Evolutionary conservation across 2,113 vertebrate genomes (phyloP).

Genomic region (Cyrtonyx montezumae): DNA sequence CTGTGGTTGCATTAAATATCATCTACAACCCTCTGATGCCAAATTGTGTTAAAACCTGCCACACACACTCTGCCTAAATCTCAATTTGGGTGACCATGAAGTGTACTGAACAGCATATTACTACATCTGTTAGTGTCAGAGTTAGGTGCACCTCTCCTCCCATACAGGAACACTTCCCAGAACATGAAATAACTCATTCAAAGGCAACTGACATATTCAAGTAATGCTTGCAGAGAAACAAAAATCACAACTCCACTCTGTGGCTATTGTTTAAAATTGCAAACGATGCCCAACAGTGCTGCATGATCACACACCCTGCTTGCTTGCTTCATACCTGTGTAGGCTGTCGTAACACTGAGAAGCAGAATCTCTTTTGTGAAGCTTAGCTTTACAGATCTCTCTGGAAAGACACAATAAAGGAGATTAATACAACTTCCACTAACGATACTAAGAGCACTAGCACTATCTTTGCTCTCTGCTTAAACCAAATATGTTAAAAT

Average conservation of each 20-base stretch:
- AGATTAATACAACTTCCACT: not conserved
- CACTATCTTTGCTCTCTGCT: not conserved
- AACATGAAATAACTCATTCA: not conserved
- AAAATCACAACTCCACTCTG: not conserved
- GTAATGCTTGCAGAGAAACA: not conserved
- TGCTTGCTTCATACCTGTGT: slow-evolving; percentile 84
- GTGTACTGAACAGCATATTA: not conserved
- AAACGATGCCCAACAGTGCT: not conserved
- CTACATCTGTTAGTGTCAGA: not conserved
- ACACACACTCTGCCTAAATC: not conserved
- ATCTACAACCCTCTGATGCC: not conserved
- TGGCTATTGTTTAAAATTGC: not conserved
- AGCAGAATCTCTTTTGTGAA: slow-evolving; percentile 93
- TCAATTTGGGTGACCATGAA: not conserved
- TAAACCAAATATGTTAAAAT: not conserved
- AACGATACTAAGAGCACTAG: not conserved
- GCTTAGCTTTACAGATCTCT: slow-evolving; percentile 86
- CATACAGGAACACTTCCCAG: not conserved
- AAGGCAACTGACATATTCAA: not conserved
- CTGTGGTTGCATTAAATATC: not conserved
- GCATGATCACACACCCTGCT: not conserved
- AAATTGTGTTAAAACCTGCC: not conserved
- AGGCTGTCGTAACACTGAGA: slow-evolving; percentile 89
- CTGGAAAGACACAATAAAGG: slow-evolving; percentile 72
- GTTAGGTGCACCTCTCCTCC: not conserved